phyloP scores from a whole-genome alignment of 2,797 vertebrate genomes.

The Borostomias antarcticus region DNA sequence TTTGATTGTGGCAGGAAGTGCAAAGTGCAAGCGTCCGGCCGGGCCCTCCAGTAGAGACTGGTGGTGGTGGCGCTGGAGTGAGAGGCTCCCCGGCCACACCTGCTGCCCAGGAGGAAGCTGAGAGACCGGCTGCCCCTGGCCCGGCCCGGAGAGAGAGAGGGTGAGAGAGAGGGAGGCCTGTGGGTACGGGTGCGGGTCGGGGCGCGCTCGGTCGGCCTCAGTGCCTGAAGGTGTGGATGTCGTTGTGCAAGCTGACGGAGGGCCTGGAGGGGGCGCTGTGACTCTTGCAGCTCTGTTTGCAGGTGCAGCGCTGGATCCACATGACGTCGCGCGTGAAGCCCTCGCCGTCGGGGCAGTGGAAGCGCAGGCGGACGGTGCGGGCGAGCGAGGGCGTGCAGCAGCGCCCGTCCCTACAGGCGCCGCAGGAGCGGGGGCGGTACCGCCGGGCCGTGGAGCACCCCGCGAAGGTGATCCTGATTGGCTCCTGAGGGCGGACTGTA shows the following conservation, averaged over 20 bases:
- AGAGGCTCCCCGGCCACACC: too few species aligned
- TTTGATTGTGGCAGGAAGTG: constrained; percentile 45
- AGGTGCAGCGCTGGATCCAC: constrained; percentile 77
- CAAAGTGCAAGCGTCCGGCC: constrained; percentile 68
- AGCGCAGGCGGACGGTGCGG: constrained; percentile 67
- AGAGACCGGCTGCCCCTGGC: constrained; percentile 13
- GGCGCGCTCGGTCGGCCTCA: constrained; percentile 40
- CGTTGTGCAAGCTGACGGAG: constrained; percentile 68
- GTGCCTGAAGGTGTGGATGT: constrained; percentile 73
- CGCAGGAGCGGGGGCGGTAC: constrained; percentile 68
- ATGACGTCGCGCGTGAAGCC: constrained; percentile 65
- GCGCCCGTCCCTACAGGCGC: constrained; percentile 59
- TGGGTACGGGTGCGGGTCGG: background rate
- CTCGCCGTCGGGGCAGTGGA: constrained; percentile 69
- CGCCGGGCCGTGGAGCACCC: constrained; percentile 63
- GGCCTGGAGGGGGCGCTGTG: constrained; percentile 31
- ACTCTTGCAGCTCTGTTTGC: constrained; percentile 41
- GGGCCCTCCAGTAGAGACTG: background rate
- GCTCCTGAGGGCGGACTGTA: constrained; percentile 50
- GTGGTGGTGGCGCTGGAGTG: background rate
- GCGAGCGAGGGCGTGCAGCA: constrained; percentile 67
- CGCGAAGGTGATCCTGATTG: constrained; percentile 56
- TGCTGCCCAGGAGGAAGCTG: background rate
- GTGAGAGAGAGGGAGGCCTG: background rate
- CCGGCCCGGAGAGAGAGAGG: background rate